These are phyloP conservation scores for Drosophila oshimai DNA, from an alignment of 1,140 invertebrate species.

Conservation along the genomic window DNA sequence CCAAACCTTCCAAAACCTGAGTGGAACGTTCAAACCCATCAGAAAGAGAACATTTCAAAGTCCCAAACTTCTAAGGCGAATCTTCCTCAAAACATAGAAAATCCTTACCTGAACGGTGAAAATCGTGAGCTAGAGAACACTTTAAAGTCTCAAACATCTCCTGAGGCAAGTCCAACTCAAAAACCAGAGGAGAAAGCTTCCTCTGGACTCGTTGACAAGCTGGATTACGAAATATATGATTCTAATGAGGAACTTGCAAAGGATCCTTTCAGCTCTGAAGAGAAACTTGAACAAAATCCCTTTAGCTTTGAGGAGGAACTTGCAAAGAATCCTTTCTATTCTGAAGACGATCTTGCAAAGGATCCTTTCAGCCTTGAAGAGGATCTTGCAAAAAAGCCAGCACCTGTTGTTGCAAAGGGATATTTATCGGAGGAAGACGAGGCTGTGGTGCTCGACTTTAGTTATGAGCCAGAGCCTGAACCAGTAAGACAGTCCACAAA, in stretches of 20 bases:
- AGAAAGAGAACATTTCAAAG: background rate
- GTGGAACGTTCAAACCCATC: no score
- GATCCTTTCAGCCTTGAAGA: background rate
- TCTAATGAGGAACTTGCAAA: background rate
- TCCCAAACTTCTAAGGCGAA: no score
- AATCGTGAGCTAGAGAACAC: background rate
- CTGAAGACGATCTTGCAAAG: background rate
- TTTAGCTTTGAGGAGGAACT: no score
- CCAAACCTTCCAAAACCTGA: background rate
- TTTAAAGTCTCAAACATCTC: background rate
- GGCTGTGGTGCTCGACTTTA: background rate
- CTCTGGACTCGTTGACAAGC: background rate
- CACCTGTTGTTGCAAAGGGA: background rate
- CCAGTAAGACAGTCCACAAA: background rate
- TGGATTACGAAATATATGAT: background rate
- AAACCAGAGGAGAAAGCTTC: background rate
- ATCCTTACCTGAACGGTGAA: background rate
- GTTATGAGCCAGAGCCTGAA: background rate
- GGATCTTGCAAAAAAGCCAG: no score
- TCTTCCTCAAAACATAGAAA: no score
- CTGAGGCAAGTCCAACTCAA: no score
- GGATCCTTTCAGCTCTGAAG: background rate
- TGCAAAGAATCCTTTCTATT: background rate
- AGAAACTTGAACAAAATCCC: no score
- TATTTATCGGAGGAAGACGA: background rate